phyloP scores from a whole-genome alignment of 2,797 vertebrate species.

The Pangasius larnaudii region DNA sequence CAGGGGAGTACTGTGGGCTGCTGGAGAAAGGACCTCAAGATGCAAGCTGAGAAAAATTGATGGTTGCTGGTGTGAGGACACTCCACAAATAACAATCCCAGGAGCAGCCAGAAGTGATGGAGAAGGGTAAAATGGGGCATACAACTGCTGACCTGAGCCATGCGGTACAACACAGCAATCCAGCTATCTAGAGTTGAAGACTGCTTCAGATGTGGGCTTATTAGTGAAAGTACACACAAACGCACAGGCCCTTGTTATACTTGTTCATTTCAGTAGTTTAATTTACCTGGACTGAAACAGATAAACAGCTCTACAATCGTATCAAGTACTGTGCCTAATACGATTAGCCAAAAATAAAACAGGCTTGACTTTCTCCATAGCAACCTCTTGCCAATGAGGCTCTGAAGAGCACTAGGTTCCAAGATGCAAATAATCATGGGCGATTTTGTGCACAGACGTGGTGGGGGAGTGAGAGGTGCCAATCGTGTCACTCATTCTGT shows the following conservation, averaged over 20 bases:
- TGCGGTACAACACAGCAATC: background rate
- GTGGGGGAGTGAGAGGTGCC: slow-evolving; percentile 39
- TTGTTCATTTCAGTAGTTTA: slow-evolving; percentile 24
- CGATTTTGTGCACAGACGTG: slow-evolving; percentile 53
- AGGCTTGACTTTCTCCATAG: slow-evolving; percentile 48
- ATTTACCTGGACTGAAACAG: slow-evolving; percentile 45
- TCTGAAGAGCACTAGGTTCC: slow-evolving; percentile 51
- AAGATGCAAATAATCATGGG: slow-evolving; percentile 54
- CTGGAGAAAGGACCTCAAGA: slow-evolving; percentile 12
- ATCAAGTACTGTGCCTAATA: slow-evolving; percentile 44
- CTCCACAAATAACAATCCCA: slow-evolving; percentile 7
- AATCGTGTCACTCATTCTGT: slow-evolving; percentile 40
- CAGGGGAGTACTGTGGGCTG: background rate
- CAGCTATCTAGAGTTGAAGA: background rate
- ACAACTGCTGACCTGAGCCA: background rate
- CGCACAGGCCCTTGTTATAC: slow-evolving; percentile 25
- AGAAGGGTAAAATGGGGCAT: slow-evolving; percentile 15
- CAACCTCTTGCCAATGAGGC: slow-evolving; percentile 47
- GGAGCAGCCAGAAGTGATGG: slow-evolving; percentile 1
- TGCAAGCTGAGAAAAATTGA: slow-evolving; percentile 17
- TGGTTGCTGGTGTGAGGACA: background rate
- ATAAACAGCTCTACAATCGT: slow-evolving; percentile 35
- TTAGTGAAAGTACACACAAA: slow-evolving; percentile 14
- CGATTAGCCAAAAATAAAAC: slow-evolving; percentile 54
- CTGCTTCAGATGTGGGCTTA: background rate